A percentile compares a stretch with the other conserved stretches of the same genome.
phyloP scores from a whole-genome alignment of 2,797 vertebrate species.

The Toxotes lorentzi region DNA sequence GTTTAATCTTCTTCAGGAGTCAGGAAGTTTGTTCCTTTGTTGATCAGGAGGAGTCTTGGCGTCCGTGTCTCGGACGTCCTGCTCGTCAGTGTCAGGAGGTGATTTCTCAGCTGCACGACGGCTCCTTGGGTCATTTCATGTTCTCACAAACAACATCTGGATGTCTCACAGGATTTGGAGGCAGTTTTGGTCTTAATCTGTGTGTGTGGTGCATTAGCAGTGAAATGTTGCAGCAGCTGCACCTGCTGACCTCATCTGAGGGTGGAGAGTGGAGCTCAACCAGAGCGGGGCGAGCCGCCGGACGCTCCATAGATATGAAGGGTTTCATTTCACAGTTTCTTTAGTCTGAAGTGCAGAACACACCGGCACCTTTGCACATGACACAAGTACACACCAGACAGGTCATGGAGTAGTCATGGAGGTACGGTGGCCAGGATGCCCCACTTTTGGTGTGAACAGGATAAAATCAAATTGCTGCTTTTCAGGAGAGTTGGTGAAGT shows the following conservation, averaged over 20 bases:
- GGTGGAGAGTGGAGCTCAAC: slow-evolving; percentile 1
- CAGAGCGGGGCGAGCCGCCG: not conserved
- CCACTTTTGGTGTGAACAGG: too few species aligned
- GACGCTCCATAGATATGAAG: not conserved
- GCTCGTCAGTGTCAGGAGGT: not conserved
- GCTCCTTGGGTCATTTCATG: slow-evolving; percentile 35
- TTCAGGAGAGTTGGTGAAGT: too few species aligned
- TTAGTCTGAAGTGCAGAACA: too few species aligned
- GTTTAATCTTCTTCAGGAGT: not conserved
- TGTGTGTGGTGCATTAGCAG: slow-evolving; percentile 35
- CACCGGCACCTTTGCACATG: too few species aligned
- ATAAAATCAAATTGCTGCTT: too few species aligned
- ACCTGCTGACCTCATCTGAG: slow-evolving; percentile 37
- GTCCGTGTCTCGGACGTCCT: rapidly evolving
- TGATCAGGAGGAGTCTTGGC: not conserved
- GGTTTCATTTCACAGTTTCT: too few species aligned
- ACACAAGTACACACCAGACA: too few species aligned
- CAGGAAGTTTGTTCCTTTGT: not conserved
- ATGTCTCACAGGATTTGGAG: slow-evolving; percentile 50
- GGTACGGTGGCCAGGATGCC: too few species aligned
- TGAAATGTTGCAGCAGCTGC: slow-evolving; percentile 63
- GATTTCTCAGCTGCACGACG: slow-evolving; percentile 7
- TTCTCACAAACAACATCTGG: slow-evolving; percentile 77
- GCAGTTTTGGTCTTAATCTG: slow-evolving; percentile 61
- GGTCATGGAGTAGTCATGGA: too few species aligned